Base-by-base conservation (phyloP, 2,888 invertebrate species). In the Dascillus cervinus region DNA sequence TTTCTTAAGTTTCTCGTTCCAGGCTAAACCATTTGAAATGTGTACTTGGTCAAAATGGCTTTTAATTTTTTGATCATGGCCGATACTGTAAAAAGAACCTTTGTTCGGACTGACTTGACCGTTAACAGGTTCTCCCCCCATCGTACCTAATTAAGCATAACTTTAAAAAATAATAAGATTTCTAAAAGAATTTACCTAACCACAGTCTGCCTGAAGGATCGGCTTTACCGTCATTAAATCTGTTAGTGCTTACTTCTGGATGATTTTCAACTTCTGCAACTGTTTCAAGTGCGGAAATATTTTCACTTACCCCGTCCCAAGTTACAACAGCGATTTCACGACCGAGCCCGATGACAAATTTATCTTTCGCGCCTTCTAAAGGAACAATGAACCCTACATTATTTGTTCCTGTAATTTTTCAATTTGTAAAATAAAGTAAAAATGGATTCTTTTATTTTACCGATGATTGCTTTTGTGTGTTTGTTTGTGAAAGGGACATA, bases 151-250 rank as follows among this genome's bases (percentile, higher is more conserved):
- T n/a, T n/a, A n/a, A n/a, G n/a, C n/a, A n/a, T n/a, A n/a, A n/a
- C n/a, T n/a, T n/a, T n/a, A n/a, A n/a, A n/a, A n/a, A n/a, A n/a
- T n/a, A n/a, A n/a, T n/a, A n/a, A n/a, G n/a, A n/a, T n/a, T n/a
- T n/a, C n/a, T n/a, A n/a, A n/a, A n/a, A n/a, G n/a, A n/a, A n/a
- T n/a, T 64, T 65, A 60, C 82, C 82, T 44, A 77, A 78, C 70
- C 81, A 86, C 25, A 88, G 67, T 32, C 83, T 66, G 8, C 87
- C 87, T 2, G 64, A 60, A 5, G 79, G 75, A 56, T 87, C 87
- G 22, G 81, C 80, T 62, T 88, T 88, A 20, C 78, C 87, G 53
- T 88, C 87, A 48, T 88, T 88, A 53, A 86, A 72, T 50, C 82
- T 70, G 56, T 81, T 82, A 3, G n/a, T n/a, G n/a, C n/a, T n/a